These are phyloP conservation scores for Octodonta nipae DNA, from an alignment of 2,888 invertebrate genomes.

Conservation along the genomic window DNA sequence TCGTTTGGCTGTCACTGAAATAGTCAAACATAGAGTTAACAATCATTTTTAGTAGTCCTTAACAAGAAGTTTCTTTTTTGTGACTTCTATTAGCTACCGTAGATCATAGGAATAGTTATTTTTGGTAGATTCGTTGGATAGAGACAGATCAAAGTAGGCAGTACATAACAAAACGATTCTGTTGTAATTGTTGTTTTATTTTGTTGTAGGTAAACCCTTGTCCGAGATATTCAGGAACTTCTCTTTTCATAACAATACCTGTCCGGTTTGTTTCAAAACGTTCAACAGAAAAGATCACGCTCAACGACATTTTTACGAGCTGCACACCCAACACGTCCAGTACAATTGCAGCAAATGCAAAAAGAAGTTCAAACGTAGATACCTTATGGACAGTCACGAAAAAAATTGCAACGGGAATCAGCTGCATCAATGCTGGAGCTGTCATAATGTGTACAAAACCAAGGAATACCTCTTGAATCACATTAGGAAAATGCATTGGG, in stretches of 20 bases:
- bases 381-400: slow-evolving; percentile 24
- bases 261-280: slow-evolving; percentile 23
- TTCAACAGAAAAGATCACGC: slow-evolving; percentile 27
- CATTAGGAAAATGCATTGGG: slow-evolving; percentile 15
- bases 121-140: too few species aligned
- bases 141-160: too few species aligned
- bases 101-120: too few species aligned
- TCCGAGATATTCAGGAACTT: too few species aligned
- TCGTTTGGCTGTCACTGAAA: too few species aligned
- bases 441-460: slow-evolving; percentile 13
- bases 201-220: too few species aligned
- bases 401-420: slow-evolving; percentile 16
- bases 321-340: slow-evolving; percentile 15
- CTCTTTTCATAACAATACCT: slow-evolving; percentile 17
- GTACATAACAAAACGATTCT: too few species aligned
- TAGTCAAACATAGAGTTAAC: too few species aligned
- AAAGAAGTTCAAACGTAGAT: slow-evolving; percentile 22
- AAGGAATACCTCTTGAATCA: slow-evolving; percentile 17
- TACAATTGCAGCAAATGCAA: slow-evolving; percentile 21
- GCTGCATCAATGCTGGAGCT: slow-evolving; percentile 14
- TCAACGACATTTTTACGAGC: slow-evolving; percentile 19
- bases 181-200: too few species aligned
- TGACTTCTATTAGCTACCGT: too few species aligned
- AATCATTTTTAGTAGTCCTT: too few species aligned
- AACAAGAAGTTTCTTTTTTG: too few species aligned